phyloP scores from a whole-genome alignment of 1,140 invertebrate genomes.

The Laupala kohalensis region DNA sequence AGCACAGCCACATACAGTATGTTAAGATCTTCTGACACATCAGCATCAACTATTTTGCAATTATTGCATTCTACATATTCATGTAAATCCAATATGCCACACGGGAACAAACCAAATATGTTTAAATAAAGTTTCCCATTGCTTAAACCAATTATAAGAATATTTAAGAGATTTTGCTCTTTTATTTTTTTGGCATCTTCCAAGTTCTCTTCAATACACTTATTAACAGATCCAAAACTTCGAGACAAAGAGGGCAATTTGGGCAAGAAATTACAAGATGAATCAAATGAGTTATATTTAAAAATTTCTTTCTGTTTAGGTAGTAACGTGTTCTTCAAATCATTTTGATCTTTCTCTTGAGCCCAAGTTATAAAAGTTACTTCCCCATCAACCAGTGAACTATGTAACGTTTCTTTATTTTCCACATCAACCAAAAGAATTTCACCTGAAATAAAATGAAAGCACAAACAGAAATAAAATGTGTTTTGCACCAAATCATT shows the following conservation, averaged over 20 bases:
- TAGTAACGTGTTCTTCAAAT: background rate
- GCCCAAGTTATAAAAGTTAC: constrained; percentile 41
- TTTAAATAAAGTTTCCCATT: constrained; percentile 58
- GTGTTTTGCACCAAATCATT: background rate
- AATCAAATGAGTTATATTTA: constrained; percentile 25
- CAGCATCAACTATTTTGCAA: constrained; percentile 21
- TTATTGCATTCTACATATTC: constrained; percentile 18
- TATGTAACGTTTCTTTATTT: constrained; percentile 68
- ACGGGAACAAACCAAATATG: constrained; percentile 73
- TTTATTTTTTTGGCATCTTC: constrained; percentile 47
- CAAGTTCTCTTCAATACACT: constrained; percentile 40
- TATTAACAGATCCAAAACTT: constrained; percentile 35
- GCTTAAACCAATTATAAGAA: constrained; percentile 64
- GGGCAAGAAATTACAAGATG: constrained; percentile 33
- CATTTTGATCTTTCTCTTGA: constrained; percentile 19
- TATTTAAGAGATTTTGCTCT: constrained; percentile 56
- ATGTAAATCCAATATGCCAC: constrained; percentile 50
- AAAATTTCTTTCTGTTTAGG: constrained; percentile 14
- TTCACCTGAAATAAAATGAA: constrained; percentile 24
- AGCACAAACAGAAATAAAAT: constrained; percentile 1
- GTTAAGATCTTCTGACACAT: constrained; percentile 30
- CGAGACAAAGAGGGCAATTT: constrained; percentile 43
- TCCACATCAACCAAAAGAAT: constrained; percentile 73
- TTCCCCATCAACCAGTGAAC: constrained; percentile 39
- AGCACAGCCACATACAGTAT: constrained; percentile 32